These are phyloP conservation scores for Euzetes globulus DNA, from an alignment of 2,888 invertebrate genomes.

Conservation along the genomic window DNA sequence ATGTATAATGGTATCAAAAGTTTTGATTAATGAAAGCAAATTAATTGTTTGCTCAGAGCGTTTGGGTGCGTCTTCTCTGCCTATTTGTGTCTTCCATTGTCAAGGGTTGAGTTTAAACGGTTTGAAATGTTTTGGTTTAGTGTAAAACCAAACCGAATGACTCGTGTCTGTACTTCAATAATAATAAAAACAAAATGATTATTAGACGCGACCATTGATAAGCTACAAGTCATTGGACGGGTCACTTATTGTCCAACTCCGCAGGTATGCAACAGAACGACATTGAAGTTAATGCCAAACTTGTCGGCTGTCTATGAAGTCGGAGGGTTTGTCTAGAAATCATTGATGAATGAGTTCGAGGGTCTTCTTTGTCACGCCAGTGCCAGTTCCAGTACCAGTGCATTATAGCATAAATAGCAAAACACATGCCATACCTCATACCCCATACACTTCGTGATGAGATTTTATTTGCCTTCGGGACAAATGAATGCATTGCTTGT, in stretches of 20 bases:
- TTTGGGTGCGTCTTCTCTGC: background rate
- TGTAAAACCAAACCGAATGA: background rate
- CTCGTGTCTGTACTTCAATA: background rate
- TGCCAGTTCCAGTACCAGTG: background rate
- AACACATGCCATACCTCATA: conserved; percentile 8
- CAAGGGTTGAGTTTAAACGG: background rate
- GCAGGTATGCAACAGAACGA: conserved; percentile 7
- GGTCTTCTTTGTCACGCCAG: conserved; percentile 20
- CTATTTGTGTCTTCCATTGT: background rate
- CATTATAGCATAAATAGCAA: conserved; percentile 3
- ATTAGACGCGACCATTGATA: background rate
- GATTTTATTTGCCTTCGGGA: conserved; percentile 21
- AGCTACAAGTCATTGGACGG: background rate
- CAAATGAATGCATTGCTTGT: conserved; percentile 17
- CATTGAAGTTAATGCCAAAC: conserved; percentile 4
- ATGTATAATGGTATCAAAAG: too few relatives aligned
- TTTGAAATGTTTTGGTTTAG: background rate
- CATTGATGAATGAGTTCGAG: conserved; percentile 24
- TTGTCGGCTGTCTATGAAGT: conserved; percentile 9
- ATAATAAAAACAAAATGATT: conserved; percentile 2
- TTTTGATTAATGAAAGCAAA: too few relatives aligned
- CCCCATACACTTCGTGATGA: conserved; percentile 18
- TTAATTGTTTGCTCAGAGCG: too few relatives aligned
- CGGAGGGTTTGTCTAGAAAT: background rate
- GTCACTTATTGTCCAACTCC: conserved; percentile 6